These are phyloP conservation scores for Neomorphus geoffroyi DNA, from an alignment of 2,797 vertebrate species.

Conservation along the genomic window DNA sequence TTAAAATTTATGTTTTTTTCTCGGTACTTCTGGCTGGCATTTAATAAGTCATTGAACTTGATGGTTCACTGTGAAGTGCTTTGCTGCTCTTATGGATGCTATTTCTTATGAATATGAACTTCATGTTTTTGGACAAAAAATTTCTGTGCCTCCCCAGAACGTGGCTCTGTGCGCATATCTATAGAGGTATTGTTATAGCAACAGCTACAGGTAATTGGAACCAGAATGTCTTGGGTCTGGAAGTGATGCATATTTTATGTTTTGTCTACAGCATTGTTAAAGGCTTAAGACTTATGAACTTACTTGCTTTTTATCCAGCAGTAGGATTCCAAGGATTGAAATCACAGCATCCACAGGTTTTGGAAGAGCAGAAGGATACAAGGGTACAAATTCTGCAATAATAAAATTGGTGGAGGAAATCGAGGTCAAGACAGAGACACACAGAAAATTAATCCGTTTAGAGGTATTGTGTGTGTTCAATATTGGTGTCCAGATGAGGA, in stretches of 20 bases:
- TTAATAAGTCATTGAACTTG: background rate
- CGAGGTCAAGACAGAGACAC: background rate
- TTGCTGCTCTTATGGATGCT: background rate
- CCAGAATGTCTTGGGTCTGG: background rate
- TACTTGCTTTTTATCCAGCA: background rate
- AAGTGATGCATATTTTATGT: background rate
- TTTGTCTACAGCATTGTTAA: background rate
- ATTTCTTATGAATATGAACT: background rate
- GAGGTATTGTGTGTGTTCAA: background rate
- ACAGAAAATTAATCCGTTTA: background rate
- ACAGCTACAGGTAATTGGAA: background rate
- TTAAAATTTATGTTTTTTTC: background rate
- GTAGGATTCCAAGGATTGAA: background rate
- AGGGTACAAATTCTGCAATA: background rate
- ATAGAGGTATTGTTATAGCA: background rate
- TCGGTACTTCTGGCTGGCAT: background rate
- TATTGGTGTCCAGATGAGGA: background rate
- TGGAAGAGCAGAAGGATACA: too few species aligned
- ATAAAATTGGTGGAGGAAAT: background rate
- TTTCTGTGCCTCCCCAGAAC: background rate
- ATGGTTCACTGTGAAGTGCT: background rate
- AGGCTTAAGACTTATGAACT: background rate
- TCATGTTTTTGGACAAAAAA: background rate
- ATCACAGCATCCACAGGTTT: background rate
- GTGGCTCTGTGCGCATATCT: background rate